A percentile compares a stretch with the other conserved stretches of the same genome.
Conservation (phyloP, 2,888 invertebrate genomes). For the Leptopilina drosophilae region DNA sequence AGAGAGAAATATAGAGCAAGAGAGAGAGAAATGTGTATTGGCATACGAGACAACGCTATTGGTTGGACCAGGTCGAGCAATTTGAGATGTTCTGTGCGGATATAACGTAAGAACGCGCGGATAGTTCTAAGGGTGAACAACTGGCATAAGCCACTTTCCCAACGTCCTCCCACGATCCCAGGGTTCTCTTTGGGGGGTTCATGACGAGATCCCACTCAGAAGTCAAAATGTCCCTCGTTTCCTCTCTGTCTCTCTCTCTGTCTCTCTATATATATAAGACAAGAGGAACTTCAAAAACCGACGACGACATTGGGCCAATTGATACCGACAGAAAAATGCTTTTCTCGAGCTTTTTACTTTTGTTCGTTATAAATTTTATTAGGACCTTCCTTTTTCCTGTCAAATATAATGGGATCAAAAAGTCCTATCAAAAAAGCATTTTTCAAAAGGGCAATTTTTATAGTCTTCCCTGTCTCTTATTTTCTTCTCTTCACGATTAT, state of each 20-base stretch:
- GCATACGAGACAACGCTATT: not conserved
- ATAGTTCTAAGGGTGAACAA: not conserved
- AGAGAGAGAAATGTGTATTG: not conserved
- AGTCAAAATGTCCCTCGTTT: conserved; percentile 25
- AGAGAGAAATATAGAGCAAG: not conserved
- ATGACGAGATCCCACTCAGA: not conserved
- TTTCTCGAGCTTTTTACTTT: not conserved
- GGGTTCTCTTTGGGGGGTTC: conserved; percentile 19
- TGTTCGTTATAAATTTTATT: conserved; percentile 17
- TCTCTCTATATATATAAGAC: no score
- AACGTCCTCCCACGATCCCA: conserved; percentile 16
- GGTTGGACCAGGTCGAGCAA: not conserved
- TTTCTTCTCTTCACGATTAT: not conserved
- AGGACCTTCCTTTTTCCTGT: not conserved
- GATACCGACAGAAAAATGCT: conserved; percentile 26
- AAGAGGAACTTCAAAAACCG: not conserved
- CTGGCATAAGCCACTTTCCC: conserved; percentile 19
- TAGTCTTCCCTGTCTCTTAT: not conserved
- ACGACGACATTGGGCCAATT: conserved; percentile 16
- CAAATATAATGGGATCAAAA: conserved; percentile 5
- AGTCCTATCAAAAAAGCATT: not conserved
- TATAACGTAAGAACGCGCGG: not conserved
- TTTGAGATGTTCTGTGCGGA: no score
- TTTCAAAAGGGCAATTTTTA: not conserved
- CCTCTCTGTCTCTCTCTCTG: no score